These are phyloP conservation scores for Grus americana DNA, from an alignment of 2,113 vertebrate genomes.

Conservation along the genomic window DNA sequence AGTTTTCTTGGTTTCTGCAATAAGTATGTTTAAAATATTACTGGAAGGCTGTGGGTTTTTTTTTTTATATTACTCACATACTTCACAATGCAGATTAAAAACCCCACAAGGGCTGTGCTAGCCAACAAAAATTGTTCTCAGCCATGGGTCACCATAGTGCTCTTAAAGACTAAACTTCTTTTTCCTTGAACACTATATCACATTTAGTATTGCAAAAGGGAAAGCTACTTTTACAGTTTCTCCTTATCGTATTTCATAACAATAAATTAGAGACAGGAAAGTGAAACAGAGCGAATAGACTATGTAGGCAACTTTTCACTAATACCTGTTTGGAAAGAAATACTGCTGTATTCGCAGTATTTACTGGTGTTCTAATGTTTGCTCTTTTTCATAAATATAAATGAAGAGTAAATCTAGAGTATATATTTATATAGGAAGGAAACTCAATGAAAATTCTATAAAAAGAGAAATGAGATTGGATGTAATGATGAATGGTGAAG, in stretches of 20 bases:
- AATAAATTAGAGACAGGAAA: neutral
- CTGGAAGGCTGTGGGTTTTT: neutral
- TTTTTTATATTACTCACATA: neutral
- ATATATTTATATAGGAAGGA: neutral
- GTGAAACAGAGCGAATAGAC: neutral
- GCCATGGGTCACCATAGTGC: neutral
- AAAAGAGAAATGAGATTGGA: neutral
- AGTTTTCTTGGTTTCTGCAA: neutral
- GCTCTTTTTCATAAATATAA: neutral
- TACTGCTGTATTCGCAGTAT: neutral
- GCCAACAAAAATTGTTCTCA: neutral
- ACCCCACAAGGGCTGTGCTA: neutral
- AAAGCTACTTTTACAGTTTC: neutral
- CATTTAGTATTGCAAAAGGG: neutral
- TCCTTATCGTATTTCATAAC: neutral
- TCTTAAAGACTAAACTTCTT: neutral
- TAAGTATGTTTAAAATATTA: conserved; percentile 17
- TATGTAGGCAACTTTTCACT: neutral
- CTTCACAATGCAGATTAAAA: conserved; percentile 3
- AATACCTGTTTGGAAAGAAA: neutral
- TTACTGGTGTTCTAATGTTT: neutral
- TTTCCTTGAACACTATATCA: neutral
- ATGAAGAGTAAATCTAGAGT: neutral
- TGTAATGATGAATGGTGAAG: neutral
- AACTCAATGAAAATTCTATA: neutral